Conservation (phyloP, 2,797 vertebrate genomes). For the Hephaestus fuliginosus region DNA sequence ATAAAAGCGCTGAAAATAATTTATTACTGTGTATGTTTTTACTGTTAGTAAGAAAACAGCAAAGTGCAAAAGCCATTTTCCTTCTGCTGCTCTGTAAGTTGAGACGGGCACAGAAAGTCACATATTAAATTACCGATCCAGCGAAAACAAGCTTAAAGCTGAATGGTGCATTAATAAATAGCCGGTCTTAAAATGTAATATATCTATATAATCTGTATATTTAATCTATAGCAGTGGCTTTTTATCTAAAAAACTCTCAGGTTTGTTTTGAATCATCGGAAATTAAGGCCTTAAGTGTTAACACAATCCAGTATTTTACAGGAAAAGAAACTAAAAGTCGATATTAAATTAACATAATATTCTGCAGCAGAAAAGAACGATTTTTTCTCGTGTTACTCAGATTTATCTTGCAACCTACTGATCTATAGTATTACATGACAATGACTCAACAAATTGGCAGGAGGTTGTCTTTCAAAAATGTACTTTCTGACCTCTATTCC, state of each 20-base stretch:
- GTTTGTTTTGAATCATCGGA: too few relatives aligned
- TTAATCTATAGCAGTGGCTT: not conserved
- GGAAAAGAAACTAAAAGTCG: too few relatives aligned
- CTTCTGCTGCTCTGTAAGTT: not conserved
- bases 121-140: slow-evolving; percentile 5
- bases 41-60: slow-evolving; percentile 35
- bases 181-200: not conserved
- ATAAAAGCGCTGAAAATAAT: not conserved
- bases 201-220: not conserved
- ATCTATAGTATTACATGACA: not conserved
- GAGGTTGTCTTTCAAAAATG: not conserved
- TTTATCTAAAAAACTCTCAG: not conserved
- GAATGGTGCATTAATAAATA: slow-evolving; percentile 26
- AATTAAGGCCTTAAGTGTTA: not conserved
- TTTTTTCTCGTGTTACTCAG: not conserved
- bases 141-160: slow-evolving; percentile 1
- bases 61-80: slow-evolving; percentile 10
- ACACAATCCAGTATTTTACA: not conserved
- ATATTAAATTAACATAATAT: not conserved
- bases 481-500: not conserved
- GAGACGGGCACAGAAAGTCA: slow-evolving; percentile 5
- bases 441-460: not conserved
- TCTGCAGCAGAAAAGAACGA: not conserved
- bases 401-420: not conserved
- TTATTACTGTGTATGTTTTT: not conserved